Evolutionary conservation across 2,888 invertebrate species (phyloP).

Genomic region (Leptinotarsa peninsularis): DNA sequence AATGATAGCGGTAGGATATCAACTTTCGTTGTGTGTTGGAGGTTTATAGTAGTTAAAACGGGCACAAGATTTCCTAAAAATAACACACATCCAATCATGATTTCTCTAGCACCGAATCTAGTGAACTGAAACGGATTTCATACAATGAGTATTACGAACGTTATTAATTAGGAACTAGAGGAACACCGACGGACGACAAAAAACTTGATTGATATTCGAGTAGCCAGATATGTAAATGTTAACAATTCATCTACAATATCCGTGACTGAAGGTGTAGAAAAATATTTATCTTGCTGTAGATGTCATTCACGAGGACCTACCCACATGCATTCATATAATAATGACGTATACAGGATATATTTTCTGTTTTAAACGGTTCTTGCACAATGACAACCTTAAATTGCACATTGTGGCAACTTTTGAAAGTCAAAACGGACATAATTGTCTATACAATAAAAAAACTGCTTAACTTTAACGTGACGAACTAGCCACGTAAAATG

Average conservation of each 20-base stretch:
- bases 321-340: too few relatives aligned
- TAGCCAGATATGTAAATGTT: slow-evolving; percentile 5
- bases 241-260: neutral
- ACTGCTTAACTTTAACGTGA: too few relatives aligned
- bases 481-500: too few relatives aligned
- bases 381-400: too few relatives aligned
- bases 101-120: slow-evolving; percentile 2
- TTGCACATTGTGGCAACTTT: too few relatives aligned
- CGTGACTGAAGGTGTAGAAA: neutral
- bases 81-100: slow-evolving; percentile 6
- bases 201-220: neutral
- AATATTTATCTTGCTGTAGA: too few relatives aligned
- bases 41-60: slow-evolving; percentile 66
- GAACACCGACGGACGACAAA: slow-evolving; percentile 4
- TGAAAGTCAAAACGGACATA: too few relatives aligned
- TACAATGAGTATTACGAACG: neutral
- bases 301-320: too few relatives aligned
- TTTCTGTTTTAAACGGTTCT: too few relatives aligned
- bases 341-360: too few relatives aligned
- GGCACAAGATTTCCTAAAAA: slow-evolving; percentile 56
- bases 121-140: slow-evolving; percentile 1
- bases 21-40: slow-evolving; percentile 68
- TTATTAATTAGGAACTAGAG: neutral
- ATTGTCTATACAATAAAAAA: too few relatives aligned
- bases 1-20: slow-evolving; percentile 51